Conservation (phyloP, 2,113 vertebrate species). For the Notarius quadriscutis region DNA sequence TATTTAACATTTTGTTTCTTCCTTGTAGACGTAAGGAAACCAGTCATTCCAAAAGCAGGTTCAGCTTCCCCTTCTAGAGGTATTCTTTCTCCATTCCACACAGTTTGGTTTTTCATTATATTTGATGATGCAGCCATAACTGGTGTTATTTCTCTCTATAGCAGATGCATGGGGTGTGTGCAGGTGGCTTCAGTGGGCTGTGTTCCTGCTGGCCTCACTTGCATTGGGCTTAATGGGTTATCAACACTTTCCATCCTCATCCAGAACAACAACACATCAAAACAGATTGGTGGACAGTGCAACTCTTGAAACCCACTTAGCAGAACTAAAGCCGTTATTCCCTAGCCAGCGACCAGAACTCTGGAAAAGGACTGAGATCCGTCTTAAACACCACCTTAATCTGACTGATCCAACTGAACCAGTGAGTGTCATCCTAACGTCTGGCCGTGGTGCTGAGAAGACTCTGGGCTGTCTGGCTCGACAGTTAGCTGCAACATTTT, state of each 20-base stretch:
- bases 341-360: conserved; percentile 79
- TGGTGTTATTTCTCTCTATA: neutral
- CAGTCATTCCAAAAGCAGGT: conserved; percentile 8
- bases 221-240: conserved; percentile 33
- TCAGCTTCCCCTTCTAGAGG: conserved; percentile 31
- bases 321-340: conserved; percentile 71
- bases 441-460: conserved; percentile 69
- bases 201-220: conserved; percentile 25
- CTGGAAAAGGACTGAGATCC: conserved; percentile 80
- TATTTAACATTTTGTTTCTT: neutral
- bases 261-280: neutral
- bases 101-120: neutral
- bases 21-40: conserved; percentile 25
- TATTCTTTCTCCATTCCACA: conserved; percentile 5
- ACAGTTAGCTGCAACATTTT: conserved; percentile 75
- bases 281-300: neutral
- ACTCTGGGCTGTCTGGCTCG: conserved; percentile 84
- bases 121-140: neutral
- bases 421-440: conserved; percentile 83
- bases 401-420: conserved; percentile 74
- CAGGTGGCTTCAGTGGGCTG: conserved; percentile 18
- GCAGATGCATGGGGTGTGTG: neutral
- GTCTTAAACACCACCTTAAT: conserved; percentile 84
- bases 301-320: conserved; percentile 60
- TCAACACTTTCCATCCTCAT: neutral